A percentile compares a stretch with the other conserved stretches of the same genome.
Conservation (phyloP, 2,113 vertebrate genomes). For the Xiphorhynchus elegans region DNA sequence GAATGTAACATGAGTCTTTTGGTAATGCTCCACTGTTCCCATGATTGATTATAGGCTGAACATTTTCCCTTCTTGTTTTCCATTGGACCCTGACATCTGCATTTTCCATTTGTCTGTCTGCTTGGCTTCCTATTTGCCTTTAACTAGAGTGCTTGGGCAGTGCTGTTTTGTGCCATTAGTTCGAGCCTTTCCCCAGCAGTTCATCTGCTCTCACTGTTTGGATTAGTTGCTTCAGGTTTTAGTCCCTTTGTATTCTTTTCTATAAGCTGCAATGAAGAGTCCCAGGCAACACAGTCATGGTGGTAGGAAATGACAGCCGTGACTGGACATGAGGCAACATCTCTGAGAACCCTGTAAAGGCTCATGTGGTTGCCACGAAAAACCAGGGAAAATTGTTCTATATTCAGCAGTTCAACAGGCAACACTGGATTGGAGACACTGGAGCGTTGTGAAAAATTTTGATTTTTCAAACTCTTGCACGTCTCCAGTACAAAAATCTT, state of each 20-base stretch:
- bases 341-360: not conserved
- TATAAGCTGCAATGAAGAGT: not conserved
- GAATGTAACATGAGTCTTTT: not conserved
- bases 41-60: not conserved
- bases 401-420: not conserved
- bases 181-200: not conserved
- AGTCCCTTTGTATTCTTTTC: not conserved
- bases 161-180: not conserved
- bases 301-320: not conserved
- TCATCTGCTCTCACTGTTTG: not conserved
- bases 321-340: not conserved
- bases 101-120: not conserved
- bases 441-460: not conserved
- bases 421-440: not conserved
- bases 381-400: not conserved
- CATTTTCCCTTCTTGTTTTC: not conserved
- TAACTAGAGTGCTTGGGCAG: not conserved
- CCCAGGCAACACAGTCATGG: not conserved
- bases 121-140: not conserved
- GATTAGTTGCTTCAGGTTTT: not conserved
- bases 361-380: not conserved
- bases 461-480: not conserved
- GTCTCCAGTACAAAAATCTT: not conserved
- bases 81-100: not conserved
- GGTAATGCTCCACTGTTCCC: not conserved